phyloP scores from a whole-genome alignment of 2,797 vertebrate species.

The Acrocephalus scirpaceus region DNA sequence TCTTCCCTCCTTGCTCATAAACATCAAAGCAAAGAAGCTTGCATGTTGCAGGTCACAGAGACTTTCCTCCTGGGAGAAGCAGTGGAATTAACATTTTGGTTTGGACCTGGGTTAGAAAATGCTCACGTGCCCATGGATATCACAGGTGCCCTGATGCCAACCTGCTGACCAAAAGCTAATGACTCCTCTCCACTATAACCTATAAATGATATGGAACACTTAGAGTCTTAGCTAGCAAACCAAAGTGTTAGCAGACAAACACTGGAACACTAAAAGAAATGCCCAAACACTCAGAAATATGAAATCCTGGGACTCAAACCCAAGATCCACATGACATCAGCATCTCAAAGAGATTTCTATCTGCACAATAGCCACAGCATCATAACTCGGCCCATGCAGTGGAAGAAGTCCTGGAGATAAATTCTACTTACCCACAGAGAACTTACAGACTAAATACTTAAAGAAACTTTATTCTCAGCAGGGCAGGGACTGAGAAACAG shows the following conservation, averaged over 20 bases:
- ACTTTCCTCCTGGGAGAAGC: not conserved
- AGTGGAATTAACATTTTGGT: not conserved
- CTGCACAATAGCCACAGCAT: not conserved
- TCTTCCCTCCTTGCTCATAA: not conserved
- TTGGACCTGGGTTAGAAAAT: not conserved
- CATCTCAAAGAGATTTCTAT: not conserved
- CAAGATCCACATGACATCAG: not conserved
- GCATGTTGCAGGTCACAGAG: not conserved
- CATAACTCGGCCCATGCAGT: not conserved
- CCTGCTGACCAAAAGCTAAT: not conserved
- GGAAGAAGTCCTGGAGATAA: not conserved
- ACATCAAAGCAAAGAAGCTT: not conserved
- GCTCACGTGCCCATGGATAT: rapidly evolving
- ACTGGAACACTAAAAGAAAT: not conserved
- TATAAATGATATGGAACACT: not conserved
- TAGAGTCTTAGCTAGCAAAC: not conserved
- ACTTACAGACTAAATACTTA: not conserved
- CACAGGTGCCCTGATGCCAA: not conserved
- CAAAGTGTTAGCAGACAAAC: not conserved
- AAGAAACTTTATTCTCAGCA: not conserved
- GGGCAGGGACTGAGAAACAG: not conserved
- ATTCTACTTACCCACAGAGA: not conserved
- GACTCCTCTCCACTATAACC: not conserved
- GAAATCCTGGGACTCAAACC: not conserved
- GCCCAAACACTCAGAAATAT: not conserved